Evolutionary conservation across 2,113 vertebrate genomes (phyloP).

Genomic region (Myotis lucifugus): DNA sequence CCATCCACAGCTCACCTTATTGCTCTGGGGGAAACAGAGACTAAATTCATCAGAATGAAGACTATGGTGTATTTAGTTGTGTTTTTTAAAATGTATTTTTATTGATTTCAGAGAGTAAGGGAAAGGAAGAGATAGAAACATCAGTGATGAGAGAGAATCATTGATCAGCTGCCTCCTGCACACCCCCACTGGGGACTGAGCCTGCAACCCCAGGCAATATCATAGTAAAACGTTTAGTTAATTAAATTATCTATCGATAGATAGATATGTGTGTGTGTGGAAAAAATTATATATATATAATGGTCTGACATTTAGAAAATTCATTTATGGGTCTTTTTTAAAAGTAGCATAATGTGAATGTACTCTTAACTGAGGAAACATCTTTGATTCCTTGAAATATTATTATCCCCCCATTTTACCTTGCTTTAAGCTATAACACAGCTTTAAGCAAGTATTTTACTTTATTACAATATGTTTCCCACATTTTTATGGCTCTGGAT

Average conservation of each 20-base stretch:
- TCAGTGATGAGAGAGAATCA: too few relatives aligned
- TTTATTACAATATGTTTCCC: not conserved
- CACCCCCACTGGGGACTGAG: too few relatives aligned
- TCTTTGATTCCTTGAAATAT: slow-evolving; percentile 35
- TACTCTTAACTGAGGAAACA: not conserved
- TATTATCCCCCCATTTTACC: not conserved
- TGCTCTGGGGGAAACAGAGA: not conserved
- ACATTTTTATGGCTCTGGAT: slow-evolving; percentile 31
- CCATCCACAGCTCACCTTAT: not conserved
- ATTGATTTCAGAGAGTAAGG: too few relatives aligned
- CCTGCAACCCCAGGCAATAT: not conserved
- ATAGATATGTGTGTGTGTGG: not conserved
- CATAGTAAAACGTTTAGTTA: not conserved
- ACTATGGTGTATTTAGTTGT: not conserved
- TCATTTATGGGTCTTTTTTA: not conserved
- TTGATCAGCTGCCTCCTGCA: too few relatives aligned
- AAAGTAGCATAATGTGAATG: not conserved
- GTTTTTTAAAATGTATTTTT: too few relatives aligned
- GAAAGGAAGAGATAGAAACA: too few relatives aligned
- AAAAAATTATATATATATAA: not conserved
- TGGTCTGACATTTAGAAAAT: not conserved
- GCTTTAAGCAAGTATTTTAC: slow-evolving; percentile 36
- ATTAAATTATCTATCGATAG: not conserved
- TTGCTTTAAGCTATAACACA: not conserved
- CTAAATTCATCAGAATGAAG: not conserved